phyloP scores from a whole-genome alignment of 2,113 vertebrate species.

The Taxidea taxus region DNA sequence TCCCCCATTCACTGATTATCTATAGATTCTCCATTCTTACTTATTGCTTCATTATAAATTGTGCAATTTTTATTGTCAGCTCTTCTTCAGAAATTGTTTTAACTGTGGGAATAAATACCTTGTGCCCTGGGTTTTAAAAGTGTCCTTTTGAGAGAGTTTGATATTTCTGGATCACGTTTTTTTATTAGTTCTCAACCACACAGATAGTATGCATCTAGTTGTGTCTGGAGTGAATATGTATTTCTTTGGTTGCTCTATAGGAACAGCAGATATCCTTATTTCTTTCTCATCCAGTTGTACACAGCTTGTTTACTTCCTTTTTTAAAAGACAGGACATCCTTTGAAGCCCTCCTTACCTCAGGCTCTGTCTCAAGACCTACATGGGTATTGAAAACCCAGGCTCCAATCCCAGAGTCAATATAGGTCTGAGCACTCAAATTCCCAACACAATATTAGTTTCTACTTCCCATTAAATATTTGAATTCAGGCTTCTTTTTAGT shows the following conservation, averaged over 20 bases:
- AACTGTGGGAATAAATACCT: not conserved
- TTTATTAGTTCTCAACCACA: not conserved
- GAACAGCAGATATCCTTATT: not conserved
- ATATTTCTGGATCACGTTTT: not conserved
- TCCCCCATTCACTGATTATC: not conserved
- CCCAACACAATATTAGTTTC: not conserved
- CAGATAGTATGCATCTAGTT: not conserved
- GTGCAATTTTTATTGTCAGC: not conserved
- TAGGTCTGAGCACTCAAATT: not conserved
- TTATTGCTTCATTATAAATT: not conserved
- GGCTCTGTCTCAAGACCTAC: not conserved
- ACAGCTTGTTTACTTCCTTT: not conserved
- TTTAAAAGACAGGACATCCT: not conserved
- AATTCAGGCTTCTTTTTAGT: not conserved
- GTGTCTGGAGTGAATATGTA: not conserved
- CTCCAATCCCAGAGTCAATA: not conserved
- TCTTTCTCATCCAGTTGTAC: not conserved
- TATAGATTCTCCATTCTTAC: not conserved
- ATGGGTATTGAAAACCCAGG: not conserved
- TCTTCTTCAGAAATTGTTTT: not conserved
- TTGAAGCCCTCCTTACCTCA: not conserved
- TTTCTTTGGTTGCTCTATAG: not conserved
- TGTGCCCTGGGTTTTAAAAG: not conserved
- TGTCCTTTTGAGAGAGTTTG: not conserved
- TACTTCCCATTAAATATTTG: not conserved